Evolutionary conservation across 2,113 vertebrate genomes (phyloP), one percentile per base, ranked within the genome.

Genomic region (Arizona elegans): DNA sequence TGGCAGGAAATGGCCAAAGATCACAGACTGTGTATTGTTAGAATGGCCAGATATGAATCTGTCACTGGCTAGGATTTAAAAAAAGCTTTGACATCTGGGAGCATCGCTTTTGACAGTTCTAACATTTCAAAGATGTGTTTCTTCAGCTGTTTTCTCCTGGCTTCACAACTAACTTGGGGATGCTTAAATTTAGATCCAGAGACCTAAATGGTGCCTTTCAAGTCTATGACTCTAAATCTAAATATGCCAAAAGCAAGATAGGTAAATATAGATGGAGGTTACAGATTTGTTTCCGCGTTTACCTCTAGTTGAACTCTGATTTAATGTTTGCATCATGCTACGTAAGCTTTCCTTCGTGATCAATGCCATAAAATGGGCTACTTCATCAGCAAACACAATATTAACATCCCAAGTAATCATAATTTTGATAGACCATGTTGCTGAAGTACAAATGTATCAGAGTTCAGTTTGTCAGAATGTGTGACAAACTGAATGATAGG

Each of bases 191-290:
- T 52, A 87, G 24, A 87, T 87, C 8, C 86, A 81, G 33, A 4
- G 75, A 81, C 17, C 75, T 81, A 81, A 81, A 81, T 81, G 75
- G 33, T 43, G 19, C 19, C 75, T 81, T 81, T 81, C 33, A 81
- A 81, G 5, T 81, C 33, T 81, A 81, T 81, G 33, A 43, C 23
- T 81, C 33, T 43, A 91, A 81, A 53, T 24, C n/a, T 38, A 8
- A 52, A 6, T 24, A 8, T 54, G 19, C 50, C 23, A 2, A 91
- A 91, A 91, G 91, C 88, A 75, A 95, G 8, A 58, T 75, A 93
- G 92, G 3, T 55, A 65, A 90, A 47, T 62, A 15, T 92, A 17
- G 43, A 90, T 93, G 95, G 85, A 5, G 50, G 11, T 89, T 56
- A 89, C 29, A 52, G 7, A 29, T 33, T 52, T 70, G 23, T 90